Base-by-base conservation (phyloP, 1,140 invertebrate genomes). In the Saxidomus purpurata region DNA sequence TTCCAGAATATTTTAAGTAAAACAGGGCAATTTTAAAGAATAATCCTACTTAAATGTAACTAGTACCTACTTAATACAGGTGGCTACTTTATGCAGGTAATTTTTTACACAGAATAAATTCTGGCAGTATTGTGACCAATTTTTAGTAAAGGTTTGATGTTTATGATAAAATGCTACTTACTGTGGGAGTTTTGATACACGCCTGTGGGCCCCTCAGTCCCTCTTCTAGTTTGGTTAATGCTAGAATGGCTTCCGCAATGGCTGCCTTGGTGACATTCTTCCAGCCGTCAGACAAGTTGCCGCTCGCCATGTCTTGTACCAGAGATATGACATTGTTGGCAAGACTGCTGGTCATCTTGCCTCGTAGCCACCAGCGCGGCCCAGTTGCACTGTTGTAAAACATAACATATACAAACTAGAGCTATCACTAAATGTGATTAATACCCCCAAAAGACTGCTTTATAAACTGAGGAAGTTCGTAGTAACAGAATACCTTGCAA, bases 271-370 rank as follows among this genome's bases (percentile, higher is more conserved):
- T 98, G 52, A 99, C 97, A 69, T 97, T 96, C 0, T 98, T 97
- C 99, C 99, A 99, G 13, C 97, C 96, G 47, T 98, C 97, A 4
- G 98, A 98, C 77, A 99, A 96, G 94, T 98, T 98, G 25, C 98
- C 98, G 98, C 98, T 97, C 25, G 98, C 97, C 98, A 99, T 98
- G 94, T 99, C 98, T 89, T 98, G 97, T 0, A 99, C 97, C 2
- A 99, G 96, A 77, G 97, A 97, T 38, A 99, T 98, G 40, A 99
- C 98, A 69, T 98, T 97, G 95, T 98, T 97, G 6, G 98, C 98
- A 71, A 99, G 97, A 94, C 98, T 98, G 87, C 97, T 97, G 11
- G 97, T 97, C 91, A 98, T 98, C 69, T 97, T 96, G 0, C 98
- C 98, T 90, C 97, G 96, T 89, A 99, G 96, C 97, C 98, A 99